phyloP scores from a whole-genome alignment of 2,797 vertebrate species.

The Sebastes steindachneri region DNA sequence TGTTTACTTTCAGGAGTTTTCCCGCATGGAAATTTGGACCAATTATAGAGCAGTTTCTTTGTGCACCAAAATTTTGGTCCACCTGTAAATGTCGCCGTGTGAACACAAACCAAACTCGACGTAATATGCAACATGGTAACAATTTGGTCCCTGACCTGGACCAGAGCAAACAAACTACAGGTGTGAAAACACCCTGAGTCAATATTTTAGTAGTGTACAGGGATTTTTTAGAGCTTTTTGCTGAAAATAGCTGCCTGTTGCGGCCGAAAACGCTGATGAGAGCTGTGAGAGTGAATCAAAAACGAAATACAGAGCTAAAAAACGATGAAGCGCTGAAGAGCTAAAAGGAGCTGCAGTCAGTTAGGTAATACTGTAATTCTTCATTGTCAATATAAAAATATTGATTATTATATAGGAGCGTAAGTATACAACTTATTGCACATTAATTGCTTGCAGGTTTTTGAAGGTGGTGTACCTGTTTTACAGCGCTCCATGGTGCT shows the following conservation, averaged over 20 bases:
- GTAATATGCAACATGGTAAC: no score
- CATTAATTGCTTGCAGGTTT: not conserved
- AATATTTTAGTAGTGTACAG: not conserved
- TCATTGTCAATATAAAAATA: not conserved
- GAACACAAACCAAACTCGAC: no score
- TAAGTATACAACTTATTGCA: not conserved
- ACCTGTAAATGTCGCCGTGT: fast-evolving
- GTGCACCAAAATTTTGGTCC: no score
- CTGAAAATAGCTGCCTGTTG: not conserved
- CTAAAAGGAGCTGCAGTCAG: no score
- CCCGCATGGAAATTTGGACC: no score
- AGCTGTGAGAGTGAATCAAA: not conserved
- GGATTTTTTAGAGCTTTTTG: not conserved
- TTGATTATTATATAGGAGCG: not conserved
- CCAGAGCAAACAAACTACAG: no score
- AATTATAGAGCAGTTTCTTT: no score
- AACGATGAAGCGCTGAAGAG: not conserved
- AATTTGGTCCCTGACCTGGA: no score
- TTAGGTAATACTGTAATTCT: no score
- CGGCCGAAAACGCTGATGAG: no score
- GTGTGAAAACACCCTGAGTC: no score
- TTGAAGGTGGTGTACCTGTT: constrained; percentile 80
- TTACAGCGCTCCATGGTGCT: constrained; percentile 91
- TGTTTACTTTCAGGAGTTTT: no score
- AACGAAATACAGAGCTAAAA: not conserved